phyloP scores from a whole-genome alignment of 1,140 invertebrate genomes.

The Philopotamus ludificatus region DNA sequence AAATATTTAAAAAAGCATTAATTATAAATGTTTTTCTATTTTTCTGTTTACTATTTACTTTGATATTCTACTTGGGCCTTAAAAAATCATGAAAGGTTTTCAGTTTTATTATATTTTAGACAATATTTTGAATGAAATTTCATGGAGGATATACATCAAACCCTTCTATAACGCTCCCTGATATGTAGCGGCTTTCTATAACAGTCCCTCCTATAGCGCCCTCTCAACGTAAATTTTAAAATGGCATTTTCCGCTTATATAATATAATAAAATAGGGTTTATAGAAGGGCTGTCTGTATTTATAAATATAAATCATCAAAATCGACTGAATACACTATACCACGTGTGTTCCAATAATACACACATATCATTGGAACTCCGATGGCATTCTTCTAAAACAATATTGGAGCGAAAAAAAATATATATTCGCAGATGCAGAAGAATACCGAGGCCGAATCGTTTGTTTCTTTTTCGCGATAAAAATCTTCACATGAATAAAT shows the following conservation, averaged over 20 bases:
- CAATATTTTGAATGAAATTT: too few relatives aligned
- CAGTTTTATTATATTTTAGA: too few relatives aligned
- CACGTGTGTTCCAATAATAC: slow-evolving; percentile 13
- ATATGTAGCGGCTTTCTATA: too few relatives aligned
- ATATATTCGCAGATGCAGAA: slow-evolving; percentile 18
- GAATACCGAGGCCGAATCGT: slow-evolving; percentile 31
- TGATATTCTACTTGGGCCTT: too few relatives aligned
- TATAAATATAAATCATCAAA: neutral
- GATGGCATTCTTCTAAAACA: slow-evolving; percentile 5
- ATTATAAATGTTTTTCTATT: too few relatives aligned
- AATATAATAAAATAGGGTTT: neutral
- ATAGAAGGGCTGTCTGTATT: neutral
- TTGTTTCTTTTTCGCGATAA: slow-evolving; percentile 10
- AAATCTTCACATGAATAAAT: slow-evolving; percentile 4
- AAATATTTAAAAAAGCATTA: too few relatives aligned
- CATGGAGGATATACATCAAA: too few relatives aligned
- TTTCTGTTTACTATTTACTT: too few relatives aligned
- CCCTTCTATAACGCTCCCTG: neutral
- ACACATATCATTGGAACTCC: neutral
- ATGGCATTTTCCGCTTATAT: too few relatives aligned
- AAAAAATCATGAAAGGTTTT: too few relatives aligned
- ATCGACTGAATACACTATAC: neutral
- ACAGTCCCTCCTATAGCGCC: too few relatives aligned
- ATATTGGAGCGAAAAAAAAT: neutral
- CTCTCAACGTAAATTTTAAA: too few relatives aligned